A percentile compares a stretch with the other conserved stretches of the same genome.
Evolutionary conservation across 2,888 invertebrate species (phyloP).

Genomic region (Lasioglossum pauxillum): DNA sequence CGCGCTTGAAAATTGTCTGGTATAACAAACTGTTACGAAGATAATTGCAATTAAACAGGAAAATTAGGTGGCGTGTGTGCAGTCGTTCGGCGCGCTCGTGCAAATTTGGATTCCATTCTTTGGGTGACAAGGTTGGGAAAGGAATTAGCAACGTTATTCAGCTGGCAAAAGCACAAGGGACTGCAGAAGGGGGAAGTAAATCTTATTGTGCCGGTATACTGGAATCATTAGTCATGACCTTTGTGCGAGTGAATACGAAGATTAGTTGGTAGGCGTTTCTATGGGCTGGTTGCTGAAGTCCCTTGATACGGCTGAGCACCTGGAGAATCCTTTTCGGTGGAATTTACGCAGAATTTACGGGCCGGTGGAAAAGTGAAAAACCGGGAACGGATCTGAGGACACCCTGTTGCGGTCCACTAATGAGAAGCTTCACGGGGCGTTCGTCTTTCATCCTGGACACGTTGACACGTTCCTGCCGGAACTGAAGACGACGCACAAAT

Average conservation of each 20-base stretch:
- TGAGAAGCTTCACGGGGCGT: conserved; percentile 77
- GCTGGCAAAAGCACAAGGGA: conserved; percentile 26
- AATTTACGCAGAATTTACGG: conserved; percentile 68
- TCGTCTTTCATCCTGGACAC: conserved; percentile 74
- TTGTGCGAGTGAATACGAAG: conserved; percentile 73
- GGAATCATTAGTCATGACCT: conserved; percentile 78
- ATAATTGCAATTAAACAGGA: not conserved
- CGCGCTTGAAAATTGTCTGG: not conserved
- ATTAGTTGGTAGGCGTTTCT: conserved; percentile 74
- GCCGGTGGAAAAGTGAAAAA: conserved; percentile 49
- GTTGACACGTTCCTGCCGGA: conserved; percentile 69
- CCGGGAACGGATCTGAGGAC: conserved; percentile 56
- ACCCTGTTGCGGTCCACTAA: conserved; percentile 75
- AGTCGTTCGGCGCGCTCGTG: not conserved
- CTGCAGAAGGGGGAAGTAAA: conserved; percentile 55
- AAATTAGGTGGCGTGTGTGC: not conserved
- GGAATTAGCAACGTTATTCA: conserved; percentile 73
- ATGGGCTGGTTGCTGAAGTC: conserved; percentile 69
- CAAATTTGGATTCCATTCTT: conserved; percentile 21
- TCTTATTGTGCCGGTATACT: conserved; percentile 70
- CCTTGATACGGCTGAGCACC: conserved; percentile 68
- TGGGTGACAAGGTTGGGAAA: conserved; percentile 50
- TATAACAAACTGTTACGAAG: not conserved
- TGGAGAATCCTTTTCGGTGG: conserved; percentile 62
- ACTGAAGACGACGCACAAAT: conserved; percentile 64